Percentiles rank a stretch among this genome's conserved stretches.
Evolutionary conservation across 1,140 invertebrate species (phyloP).

Genomic region (Polyergus mexicanus): DNA sequence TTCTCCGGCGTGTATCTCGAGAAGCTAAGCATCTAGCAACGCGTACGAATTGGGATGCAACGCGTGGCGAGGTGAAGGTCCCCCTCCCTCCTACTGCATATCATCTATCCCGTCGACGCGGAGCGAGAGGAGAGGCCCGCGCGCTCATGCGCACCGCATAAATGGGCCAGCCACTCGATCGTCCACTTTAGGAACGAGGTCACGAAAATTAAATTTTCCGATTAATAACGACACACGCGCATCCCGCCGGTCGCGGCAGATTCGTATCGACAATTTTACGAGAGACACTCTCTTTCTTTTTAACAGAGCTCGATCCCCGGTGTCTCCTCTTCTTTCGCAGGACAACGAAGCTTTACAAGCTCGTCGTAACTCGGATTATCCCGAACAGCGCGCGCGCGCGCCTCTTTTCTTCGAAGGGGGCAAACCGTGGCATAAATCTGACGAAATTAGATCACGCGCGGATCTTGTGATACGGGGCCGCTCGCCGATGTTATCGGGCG

Average conservation of each 20-base stretch:
- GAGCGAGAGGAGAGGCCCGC: conserved; percentile 25
- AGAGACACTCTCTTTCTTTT: conserved; percentile 31
- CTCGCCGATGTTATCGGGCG: conserved; percentile 49
- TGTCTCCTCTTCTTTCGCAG: not conserved
- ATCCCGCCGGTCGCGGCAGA: not conserved
- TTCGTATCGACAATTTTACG: conserved; percentile 16
- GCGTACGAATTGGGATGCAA: conserved; percentile 63
- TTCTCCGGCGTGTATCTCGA: conserved; percentile 25
- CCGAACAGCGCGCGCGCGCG: too few relatives aligned
- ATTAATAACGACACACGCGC: conserved; percentile 81
- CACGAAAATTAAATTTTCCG: conserved; percentile 86
- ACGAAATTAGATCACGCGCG: conserved; percentile 42
- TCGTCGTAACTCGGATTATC: too few relatives aligned
- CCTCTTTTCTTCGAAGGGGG: too few relatives aligned
- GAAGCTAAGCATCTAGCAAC: conserved; percentile 19
- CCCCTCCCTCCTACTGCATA: not conserved
- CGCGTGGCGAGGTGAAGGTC: conserved; percentile 49
- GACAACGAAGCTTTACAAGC: not conserved
- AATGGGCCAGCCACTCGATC: conserved; percentile 82
- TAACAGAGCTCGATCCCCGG: not conserved
- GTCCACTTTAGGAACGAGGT: conserved; percentile 84
- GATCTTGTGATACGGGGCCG: conserved; percentile 14
- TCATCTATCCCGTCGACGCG: conserved; percentile 59
- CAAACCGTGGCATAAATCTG: not conserved
- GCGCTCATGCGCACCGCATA: conserved; percentile 82